Conservation (phyloP, 2,888 invertebrate species). For the Sarcophaga caerulescens region DNA sequence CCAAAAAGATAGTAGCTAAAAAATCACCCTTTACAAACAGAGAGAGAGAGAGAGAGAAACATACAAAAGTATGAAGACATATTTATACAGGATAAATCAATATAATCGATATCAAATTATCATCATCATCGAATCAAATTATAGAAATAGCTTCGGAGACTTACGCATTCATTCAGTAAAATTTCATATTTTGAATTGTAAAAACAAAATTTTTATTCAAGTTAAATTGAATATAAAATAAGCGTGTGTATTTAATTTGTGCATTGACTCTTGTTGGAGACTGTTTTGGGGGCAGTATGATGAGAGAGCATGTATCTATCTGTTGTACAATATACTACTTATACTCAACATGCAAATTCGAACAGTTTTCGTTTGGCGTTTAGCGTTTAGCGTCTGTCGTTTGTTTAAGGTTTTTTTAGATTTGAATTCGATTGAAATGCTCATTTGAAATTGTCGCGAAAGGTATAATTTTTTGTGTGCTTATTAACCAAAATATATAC, state of each 20-base stretch:
- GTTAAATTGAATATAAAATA: no score
- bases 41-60: no score
- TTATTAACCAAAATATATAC: neutral
- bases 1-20: no score
- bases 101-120: no score
- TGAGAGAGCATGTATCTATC: neutral
- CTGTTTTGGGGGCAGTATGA: conserved; percentile 21
- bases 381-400: neutral
- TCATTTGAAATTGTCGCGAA: conserved; percentile 25
- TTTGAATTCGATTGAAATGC: conserved; percentile 26
- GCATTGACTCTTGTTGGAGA: conserved; percentile 15
- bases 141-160: no score
- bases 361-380: conserved; percentile 13
- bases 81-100: neutral
- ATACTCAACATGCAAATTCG: conserved; percentile 23
- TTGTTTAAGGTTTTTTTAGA: conserved; percentile 29
- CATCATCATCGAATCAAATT: no score
- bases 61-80: neutral
- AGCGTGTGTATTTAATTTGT: neutral
- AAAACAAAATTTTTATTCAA: no score
- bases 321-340: neutral
- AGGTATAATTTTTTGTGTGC: neutral
- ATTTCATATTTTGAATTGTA: no score
- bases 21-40: no score
- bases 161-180: no score